Evolutionary conservation across 1,140 invertebrate species (phyloP), one percentile per base, ranked within the genome.

Genomic region (Trichogramma pretiosum): DNA sequence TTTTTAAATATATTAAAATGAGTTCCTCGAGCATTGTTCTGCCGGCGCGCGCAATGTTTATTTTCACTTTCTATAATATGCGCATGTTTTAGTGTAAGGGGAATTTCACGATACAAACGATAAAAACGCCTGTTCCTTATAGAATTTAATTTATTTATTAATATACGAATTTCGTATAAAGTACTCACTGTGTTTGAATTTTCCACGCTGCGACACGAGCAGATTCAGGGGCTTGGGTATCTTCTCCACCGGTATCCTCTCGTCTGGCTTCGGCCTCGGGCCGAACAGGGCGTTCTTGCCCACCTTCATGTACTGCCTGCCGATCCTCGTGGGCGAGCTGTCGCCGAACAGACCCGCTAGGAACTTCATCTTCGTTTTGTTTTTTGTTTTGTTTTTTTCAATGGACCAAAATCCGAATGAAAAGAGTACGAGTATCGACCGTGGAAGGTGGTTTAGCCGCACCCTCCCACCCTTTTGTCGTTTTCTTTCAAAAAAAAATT

Each of bases 181-280:
- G 24, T 32, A 83, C 84, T 84, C 66, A 87, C 85, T 79, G 59
- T 82, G 79, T 58, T 77, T 82, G 40, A 86, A 74, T 62, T 81
- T 83, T 50, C 80, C 80, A 54, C 81, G 78, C 55, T 83, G 78
- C 5, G 84, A 85, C 56, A 87, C 83, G 37, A 87, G 74, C 78
- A 87, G 82, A 51, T 79, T 84, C 22, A 86, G 61, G 0, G 84
- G 82, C 33, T 79, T 77, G 11, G 72, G 70, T 32, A 77, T 73
- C 46, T 70, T 73, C 38, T 77, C 73, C 5, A 68, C 64, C 32
- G 68, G 66, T 23, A 70, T 64, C 39, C 56, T 56, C 10, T 65
- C 60, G 47, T 59, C 62, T 19, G 62, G 66, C 21, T 68, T 62
- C 0, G 70, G 67, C 16, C 63, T 72, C 41, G 79, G 73, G 1